A percentile compares a stretch with the other conserved stretches of the same genome.
Conservation (phyloP, 2,797 vertebrate genomes). For the Liparis tanakae region DNA sequence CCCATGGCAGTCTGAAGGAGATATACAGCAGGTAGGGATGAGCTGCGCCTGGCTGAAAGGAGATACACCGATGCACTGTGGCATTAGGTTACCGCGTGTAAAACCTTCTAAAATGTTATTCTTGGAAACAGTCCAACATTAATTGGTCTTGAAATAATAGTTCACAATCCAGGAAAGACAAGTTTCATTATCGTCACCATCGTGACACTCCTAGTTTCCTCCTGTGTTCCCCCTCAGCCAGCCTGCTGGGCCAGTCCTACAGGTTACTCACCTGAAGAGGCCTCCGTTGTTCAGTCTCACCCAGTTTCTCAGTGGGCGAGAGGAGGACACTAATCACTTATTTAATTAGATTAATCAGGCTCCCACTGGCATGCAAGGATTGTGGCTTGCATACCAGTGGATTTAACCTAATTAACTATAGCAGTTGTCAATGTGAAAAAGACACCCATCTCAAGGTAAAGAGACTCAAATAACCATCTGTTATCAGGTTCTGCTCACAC, state of each 20-base stretch:
- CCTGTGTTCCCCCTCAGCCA: conserved; percentile 5
- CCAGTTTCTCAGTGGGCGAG: conserved; percentile 4
- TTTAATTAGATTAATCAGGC: conserved; percentile 2
- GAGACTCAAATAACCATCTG: not conserved
- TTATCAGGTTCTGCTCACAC: not conserved
- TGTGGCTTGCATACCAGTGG: not conserved
- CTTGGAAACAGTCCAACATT: not conserved
- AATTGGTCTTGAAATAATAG: not conserved
- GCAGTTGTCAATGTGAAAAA: not conserved
- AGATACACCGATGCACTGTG: conserved; percentile 52
- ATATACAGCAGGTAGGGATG: conserved; percentile 44
- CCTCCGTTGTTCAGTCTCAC: not conserved
- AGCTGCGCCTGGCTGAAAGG: conserved; percentile 60
- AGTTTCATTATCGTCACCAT: conserved; percentile 19
- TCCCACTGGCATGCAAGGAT: not conserved
- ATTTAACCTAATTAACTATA: not conserved
- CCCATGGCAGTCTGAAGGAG: conserved; percentile 53
- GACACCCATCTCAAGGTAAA: not conserved
- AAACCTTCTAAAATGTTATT: not conserved
- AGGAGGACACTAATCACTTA: not conserved
- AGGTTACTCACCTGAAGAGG: conserved; percentile 48
- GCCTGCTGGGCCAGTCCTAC: conserved; percentile 67
- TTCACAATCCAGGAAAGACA: not conserved
- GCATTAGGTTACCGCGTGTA: conserved; percentile 52
- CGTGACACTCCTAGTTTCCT: conserved; percentile 55